Base-by-base conservation (phyloP, 1,140 invertebrate genomes). In the Bombus ignitus region DNA sequence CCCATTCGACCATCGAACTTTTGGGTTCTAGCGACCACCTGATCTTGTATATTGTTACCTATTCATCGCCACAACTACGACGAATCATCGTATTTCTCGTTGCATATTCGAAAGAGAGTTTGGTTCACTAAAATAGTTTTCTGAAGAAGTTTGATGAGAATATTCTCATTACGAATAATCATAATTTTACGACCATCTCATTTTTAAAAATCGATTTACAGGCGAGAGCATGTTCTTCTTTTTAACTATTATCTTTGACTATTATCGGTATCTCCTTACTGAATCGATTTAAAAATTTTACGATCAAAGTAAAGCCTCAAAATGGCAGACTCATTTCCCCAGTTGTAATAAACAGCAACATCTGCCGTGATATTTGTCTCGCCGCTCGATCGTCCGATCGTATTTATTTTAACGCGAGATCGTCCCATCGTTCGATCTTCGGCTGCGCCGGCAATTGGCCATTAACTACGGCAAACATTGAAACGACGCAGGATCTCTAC, bases 401-500 rank as follows among this genome's bases (percentile, higher is more conserved):
- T 53, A 53, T 53, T 53, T 53, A 53, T 53, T 53, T 53, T 53
- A 53, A 53, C 47, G 47, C 47, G 18, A 53, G 81, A 76, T 87
- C 53, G 71, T 70, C 73, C 71, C 59, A 42, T 76, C 81, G 65
- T 62, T 84, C 66, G 68, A 70, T 89, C 75, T 81, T 77, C 80
- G 75, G 76, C 47, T 53, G 6, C 47, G 1, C 47, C 18, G 47
- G 47, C 47, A 53, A 81, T 84, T 47, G 75, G 44, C 73, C 85
- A 70, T 75, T 82, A 87, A 81, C 28, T 37, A 66, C 53, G 28
- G 53, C 68, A 66, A 72, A 39, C 77, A 87, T 65, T 53, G 57
- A 82, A 74, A 44, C 47, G 47, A 22, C 73, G 42, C 3, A n/a
- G n/a, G 13, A 32, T 57, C 25, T 32, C 37, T 47, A 18, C 47